phyloP scores from a whole-genome alignment of 2,797 vertebrate species.

The Macropodus opercularis region DNA sequence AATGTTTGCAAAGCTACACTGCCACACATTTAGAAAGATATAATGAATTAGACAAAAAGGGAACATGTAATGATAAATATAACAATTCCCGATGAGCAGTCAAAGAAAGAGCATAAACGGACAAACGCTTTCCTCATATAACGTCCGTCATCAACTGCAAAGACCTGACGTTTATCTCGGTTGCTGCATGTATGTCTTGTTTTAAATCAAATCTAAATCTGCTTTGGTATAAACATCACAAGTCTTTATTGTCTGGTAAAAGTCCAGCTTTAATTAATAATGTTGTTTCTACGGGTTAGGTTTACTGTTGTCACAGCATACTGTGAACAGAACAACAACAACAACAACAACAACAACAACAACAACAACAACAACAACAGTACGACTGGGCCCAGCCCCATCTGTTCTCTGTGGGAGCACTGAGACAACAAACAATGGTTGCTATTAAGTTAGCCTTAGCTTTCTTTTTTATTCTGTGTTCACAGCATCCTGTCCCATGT shows the following conservation, averaged over 20 bases:
- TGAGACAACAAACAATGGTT: constrained; percentile 28
- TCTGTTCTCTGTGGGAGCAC: constrained; percentile 38
- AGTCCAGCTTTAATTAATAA: not conserved
- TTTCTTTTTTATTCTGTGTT: constrained; percentile 15
- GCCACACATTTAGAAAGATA: not conserved
- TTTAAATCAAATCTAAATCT: no score
- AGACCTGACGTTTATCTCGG: constrained; percentile 26
- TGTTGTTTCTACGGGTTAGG: not conserved
- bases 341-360: constrained; percentile 29
- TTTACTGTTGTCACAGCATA: constrained; percentile 5
- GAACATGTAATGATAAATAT: not conserved
- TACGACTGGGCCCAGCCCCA: constrained; percentile 39
- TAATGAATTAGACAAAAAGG: not conserved
- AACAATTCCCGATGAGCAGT: no score
- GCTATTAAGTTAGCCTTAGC: constrained; percentile 1
- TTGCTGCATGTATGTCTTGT: no score
- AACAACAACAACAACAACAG: constrained; percentile 36
- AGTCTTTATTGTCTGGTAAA: not conserved
- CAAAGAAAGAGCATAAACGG: no score
- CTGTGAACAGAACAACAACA: constrained; percentile 33
- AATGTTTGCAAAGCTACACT: no score
- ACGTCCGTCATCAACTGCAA: constrained; percentile 15
- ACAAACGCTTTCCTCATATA: constrained; percentile 24
- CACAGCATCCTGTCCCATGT: constrained; percentile 15
- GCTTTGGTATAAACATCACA: no score